Percentiles rank a stretch among this genome's conserved stretches.
Conservation (phyloP, 2,797 vertebrate genomes). For the Ptychobarbus kaznakovi region DNA sequence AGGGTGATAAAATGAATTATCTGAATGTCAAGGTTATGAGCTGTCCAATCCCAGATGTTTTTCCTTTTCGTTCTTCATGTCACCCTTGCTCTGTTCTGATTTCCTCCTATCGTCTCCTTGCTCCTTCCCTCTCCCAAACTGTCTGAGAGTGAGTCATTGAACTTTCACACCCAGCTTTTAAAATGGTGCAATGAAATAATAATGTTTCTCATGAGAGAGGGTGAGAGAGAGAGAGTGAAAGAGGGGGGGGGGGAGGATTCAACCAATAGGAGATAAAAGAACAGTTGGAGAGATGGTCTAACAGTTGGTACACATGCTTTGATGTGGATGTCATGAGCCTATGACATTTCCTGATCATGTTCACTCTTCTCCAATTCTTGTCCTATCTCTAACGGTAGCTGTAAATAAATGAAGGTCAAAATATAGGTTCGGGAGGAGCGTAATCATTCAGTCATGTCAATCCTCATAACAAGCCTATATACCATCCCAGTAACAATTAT, state of each 20-base stretch:
- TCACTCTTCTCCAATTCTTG: background rate
- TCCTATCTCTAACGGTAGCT: background rate
- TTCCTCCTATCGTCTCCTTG: background rate
- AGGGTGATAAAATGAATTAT: constrained; percentile 49
- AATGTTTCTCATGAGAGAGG: constrained; percentile 47
- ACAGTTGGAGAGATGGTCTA: background rate
- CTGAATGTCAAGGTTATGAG: constrained; percentile 44
- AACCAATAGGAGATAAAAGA: background rate
- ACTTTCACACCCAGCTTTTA: constrained; percentile 57
- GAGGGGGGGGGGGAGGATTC: background rate
- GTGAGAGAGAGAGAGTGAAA: background rate
- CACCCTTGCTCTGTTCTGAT: background rate
- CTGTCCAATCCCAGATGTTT: constrained; percentile 20
- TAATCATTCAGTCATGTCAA: too few relatives aligned
- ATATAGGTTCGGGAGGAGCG: too few relatives aligned
- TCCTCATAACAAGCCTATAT: too few relatives aligned
- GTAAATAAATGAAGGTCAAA: background rate
- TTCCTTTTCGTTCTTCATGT: constrained; percentile 7
- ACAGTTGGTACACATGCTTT: background rate
- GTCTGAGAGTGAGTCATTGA: constrained; percentile 44
- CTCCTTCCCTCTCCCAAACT: constrained; percentile 30
- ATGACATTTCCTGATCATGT: background rate
- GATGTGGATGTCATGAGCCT: background rate
- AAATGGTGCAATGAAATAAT: constrained; percentile 63
- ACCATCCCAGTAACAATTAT: too few relatives aligned